Conservation (phyloP, 2,113 vertebrate species). For the Hiodon alosoides region DNA sequence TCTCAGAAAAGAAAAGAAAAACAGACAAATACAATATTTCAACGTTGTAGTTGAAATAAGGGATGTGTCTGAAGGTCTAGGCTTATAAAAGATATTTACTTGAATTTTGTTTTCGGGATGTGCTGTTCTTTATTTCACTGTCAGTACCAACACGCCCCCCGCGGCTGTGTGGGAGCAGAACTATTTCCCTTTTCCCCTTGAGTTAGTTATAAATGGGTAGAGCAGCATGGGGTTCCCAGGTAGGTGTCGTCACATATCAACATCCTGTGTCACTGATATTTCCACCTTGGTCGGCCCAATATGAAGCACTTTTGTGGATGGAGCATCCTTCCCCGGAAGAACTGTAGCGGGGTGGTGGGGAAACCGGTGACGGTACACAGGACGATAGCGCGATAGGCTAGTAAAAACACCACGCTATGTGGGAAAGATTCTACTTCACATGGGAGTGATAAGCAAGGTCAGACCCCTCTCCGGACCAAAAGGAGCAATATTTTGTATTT, state of each 20-base stretch:
- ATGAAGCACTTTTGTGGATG: too few species aligned
- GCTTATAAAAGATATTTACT: conserved; percentile 38
- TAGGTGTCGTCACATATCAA: background rate
- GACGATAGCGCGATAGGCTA: too few species aligned
- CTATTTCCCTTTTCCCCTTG: background rate
- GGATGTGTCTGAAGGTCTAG: conserved; percentile 27
- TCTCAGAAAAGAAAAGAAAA: too few species aligned
- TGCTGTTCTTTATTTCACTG: conserved; percentile 56
- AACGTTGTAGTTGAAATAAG: conserved; percentile 33
- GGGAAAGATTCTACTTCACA: too few species aligned
- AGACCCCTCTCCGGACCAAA: too few species aligned
- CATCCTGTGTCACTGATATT: conserved; percentile 1
- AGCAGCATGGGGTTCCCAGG: background rate
- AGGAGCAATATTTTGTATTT: too few species aligned
- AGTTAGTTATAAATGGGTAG: background rate
- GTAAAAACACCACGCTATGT: too few species aligned
- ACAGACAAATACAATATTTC: conserved; percentile 31
- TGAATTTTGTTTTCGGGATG: conserved; percentile 49
- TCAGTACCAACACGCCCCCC: conserved; percentile 48
- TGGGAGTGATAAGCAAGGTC: too few species aligned
- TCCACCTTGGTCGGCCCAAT: too few species aligned
- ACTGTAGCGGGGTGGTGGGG: too few species aligned
- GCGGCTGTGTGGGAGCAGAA: background rate
- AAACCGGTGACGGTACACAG: too few species aligned
- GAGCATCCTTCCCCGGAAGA: too few species aligned